Base-by-base conservation (phyloP, 2,797 vertebrate species). In the Pseudochirops corinnae region DNA sequence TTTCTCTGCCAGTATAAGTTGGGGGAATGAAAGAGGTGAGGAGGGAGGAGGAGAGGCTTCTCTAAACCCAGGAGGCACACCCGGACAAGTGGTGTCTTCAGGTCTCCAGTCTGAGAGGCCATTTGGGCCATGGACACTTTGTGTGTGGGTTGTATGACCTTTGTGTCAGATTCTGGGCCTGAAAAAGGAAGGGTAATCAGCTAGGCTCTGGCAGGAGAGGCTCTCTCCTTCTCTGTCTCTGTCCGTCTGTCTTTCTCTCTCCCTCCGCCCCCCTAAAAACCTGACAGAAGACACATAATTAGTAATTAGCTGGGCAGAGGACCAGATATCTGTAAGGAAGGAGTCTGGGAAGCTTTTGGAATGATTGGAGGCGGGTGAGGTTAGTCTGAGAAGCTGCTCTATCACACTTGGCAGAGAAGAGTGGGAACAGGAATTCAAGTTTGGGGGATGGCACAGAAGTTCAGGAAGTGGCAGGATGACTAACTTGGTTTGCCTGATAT, bases 331-430 rank as follows among this genome's bases (percentile, higher is more conserved):
- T 1, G 33, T 39, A 58, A 60, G 60, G 57, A 90, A 55, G 93
- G 52, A 21, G 16, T 46, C 26, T 52, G 24, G 62, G 39, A 2
- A 57, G 16, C 13, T 3, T 13, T 55, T 93, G 94, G 92, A 82
- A 12, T 7, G 29, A 94, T 67, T 56, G 5, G 28, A 33, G 46
- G 7, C 46, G 74, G 74, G 74, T 46, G 21, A 3, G 4, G 39
- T 16, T 28, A 5, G 5, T 53, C 52, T 46, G 62, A 55, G 91
- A 90, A 74, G 91, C n/a, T 4, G 16, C 62, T 33, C 62, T 18
- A 39, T 62, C 60, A 14, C 11, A 67, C 46, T 93, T 91, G 92
- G 94, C 94, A 91, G 53, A 56, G 90, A 91, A 67, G 96, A 92
- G 52, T 74, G 14, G 28, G 24, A 13, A 67, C 94, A 46, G 92